Conservation (phyloP, 2,888 invertebrate species). For the Bedellia somnulentella region DNA sequence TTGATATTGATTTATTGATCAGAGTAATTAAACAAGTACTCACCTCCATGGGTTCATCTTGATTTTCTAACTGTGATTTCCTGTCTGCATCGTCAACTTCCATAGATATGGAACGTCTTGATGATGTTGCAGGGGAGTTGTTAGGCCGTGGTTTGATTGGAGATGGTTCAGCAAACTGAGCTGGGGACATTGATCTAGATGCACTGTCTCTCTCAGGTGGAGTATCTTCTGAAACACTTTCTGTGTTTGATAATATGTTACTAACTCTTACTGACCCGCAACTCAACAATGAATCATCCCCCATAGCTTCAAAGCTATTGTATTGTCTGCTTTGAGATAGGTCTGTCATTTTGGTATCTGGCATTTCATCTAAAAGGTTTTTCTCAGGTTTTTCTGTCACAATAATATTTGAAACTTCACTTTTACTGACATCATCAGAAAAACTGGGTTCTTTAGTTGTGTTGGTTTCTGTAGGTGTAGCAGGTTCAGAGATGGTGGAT, state of each 20-base stretch:
- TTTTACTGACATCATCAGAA: conserved; percentile 34
- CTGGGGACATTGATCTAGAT: conserved; percentile 44
- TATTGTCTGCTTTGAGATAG: conserved; percentile 50
- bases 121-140: conserved; percentile 49
- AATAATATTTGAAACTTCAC: too few species aligned
- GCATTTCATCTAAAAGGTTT: conserved; percentile 51
- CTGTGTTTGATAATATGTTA: conserved; percentile 33
- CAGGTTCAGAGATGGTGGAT: conserved; percentile 28
- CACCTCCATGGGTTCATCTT: conserved; percentile 51
- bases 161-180: conserved; percentile 49
- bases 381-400: conserved; percentile 52
- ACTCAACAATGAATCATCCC: conserved; percentile 42
- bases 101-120: conserved; percentile 47
- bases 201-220: conserved; percentile 42
- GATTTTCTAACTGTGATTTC: conserved; percentile 41
- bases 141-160: conserved; percentile 34
- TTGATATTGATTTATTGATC: too few species aligned
- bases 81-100: conserved; percentile 54
- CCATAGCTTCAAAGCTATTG: conserved; percentile 53
- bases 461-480: conserved; percentile 26
- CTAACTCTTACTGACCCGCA: conserved; percentile 47
- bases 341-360: conserved; percentile 56
- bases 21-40: conserved; percentile 13
- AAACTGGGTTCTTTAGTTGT: conserved; percentile 40
- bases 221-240: conserved; percentile 31